phyloP scores from a whole-genome alignment of 2,888 invertebrate species.

The Pecten maximus region DNA sequence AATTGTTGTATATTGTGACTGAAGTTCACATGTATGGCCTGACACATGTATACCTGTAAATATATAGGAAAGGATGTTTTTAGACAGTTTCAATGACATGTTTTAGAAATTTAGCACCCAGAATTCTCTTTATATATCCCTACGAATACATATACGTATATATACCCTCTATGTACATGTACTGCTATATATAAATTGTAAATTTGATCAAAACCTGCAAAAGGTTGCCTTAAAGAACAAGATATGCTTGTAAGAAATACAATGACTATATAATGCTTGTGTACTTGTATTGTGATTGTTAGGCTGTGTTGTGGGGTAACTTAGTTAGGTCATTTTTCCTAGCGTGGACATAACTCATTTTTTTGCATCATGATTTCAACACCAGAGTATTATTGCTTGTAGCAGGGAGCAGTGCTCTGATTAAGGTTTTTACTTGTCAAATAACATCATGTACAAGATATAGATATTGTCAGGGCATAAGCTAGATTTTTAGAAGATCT shows the following conservation, averaged over 20 bases:
- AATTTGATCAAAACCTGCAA: neutral
- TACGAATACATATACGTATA: neutral
- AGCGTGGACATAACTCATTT: too few relatives aligned
- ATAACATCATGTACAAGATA: too few relatives aligned
- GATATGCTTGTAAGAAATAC: slow-evolving; percentile 2
- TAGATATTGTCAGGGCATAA: too few relatives aligned
- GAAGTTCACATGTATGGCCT: neutral
- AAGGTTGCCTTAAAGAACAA: neutral
- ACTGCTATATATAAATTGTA: neutral
- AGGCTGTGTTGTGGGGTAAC: neutral
- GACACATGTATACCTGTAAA: neutral
- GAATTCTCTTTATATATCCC: too few relatives aligned
- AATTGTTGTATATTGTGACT: neutral
- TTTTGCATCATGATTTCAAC: too few relatives aligned
- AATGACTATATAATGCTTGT: neutral
- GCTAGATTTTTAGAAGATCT: too few relatives aligned
- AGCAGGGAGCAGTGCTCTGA: too few relatives aligned
- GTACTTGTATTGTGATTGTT: neutral
- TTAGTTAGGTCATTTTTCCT: too few relatives aligned
- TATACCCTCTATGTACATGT: neutral
- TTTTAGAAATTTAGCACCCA: neutral
- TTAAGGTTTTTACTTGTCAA: too few relatives aligned
- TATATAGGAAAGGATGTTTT: neutral
- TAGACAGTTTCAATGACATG: neutral
- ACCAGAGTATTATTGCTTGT: too few relatives aligned